Evolutionary conservation across 2,797 vertebrate genomes (phyloP), one percentile per base, ranked within the genome.

Genomic region (Xerus rutilus): DNA sequence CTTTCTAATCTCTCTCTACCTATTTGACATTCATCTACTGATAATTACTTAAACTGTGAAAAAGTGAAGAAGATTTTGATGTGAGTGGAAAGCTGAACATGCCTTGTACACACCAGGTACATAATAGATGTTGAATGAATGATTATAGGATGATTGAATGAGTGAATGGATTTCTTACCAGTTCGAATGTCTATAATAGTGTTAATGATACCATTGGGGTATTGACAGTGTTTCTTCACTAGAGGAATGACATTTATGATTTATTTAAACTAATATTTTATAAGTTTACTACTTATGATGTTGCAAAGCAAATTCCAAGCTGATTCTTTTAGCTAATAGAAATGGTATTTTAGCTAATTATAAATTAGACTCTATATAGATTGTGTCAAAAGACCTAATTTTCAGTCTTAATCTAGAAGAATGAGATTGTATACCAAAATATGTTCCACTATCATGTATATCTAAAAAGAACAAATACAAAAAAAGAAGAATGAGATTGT

Each of bases 31-130:
- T 93, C 67, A 78, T 84, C 95, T 88, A 76, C 59, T 82, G 32
- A 49, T 76, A 91, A 94, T 84, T 83, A 78, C 28, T 74, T 65
- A 81, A 84, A 95, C 20, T 69, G n/a, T 69, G 59, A 43, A 83
- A 92, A 90, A 43, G 17, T 67, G 20, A 72, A 67, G 59, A 72
- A 30, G 52, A 39, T 91, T 93, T 94, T 77, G 88, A 20, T 88
- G 30, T 79, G 57, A 15, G 25, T 54, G 67, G 88, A 85, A 65
- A 88, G 57, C 59, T 28, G 43, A 81, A 81, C 79, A 83, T 79
- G 45, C 25, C 73, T 73, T 91, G n/a, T 2, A 88, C 20, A 47
- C 45, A 14, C 11, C 45, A 54, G 17, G 15, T 73, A 7, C 14
- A 9, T 57, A 79, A 4, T 32, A 74, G 10, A 69, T 79, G 13